A percentile compares a stretch with the other conserved stretches of the same genome.
phyloP scores from a whole-genome alignment of 2,113 vertebrate species.

The Corydoras sp. region DNA sequence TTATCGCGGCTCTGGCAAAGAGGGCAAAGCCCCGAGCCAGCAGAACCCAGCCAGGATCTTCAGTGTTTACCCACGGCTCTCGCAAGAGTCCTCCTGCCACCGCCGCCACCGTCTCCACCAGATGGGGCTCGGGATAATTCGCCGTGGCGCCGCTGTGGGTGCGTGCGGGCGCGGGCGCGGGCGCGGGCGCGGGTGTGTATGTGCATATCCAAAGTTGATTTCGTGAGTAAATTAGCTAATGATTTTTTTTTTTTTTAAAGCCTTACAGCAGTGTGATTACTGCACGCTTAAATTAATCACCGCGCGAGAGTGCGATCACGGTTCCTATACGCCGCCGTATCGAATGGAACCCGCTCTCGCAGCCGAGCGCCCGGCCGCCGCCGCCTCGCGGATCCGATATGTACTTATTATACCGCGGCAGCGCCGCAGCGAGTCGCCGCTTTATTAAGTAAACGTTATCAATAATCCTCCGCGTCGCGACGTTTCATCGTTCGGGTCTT shows the following conservation, averaged over 20 bases:
- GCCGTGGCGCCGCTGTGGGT: constrained; percentile 55
- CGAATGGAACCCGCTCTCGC: too few relatives aligned
- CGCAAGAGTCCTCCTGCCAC: constrained; percentile 67
- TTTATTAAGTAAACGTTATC: too few relatives aligned
- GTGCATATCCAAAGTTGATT: constrained; percentile 66
- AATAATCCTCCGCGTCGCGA: too few relatives aligned
- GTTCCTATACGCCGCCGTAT: constrained; percentile 67
- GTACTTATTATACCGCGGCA: too few relatives aligned
- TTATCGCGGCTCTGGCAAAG: constrained; percentile 43
- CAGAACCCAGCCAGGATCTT: constrained; percentile 63
- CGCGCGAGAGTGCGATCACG: constrained; percentile 58
- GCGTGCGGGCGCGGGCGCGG: too few relatives aligned
- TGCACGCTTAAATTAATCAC: constrained; percentile 64
- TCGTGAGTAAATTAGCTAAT: constrained; percentile 68
- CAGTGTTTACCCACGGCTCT: constrained; percentile 64
- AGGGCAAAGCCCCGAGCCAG: constrained; percentile 34
- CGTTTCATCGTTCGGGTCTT: too few relatives aligned
- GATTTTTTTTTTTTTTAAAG: constrained; percentile 67
- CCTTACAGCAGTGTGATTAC: constrained; percentile 72
- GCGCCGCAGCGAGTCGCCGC: too few relatives aligned
- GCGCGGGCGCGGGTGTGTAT: constrained; percentile 24
- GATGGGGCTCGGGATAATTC: constrained; percentile 64
- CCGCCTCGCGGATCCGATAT: too few relatives aligned
- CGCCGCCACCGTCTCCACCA: constrained; percentile 67
- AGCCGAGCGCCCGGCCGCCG: too few relatives aligned